Base-by-base conservation (phyloP, 2,797 vertebrate genomes). In the Crenichthys baileyi region DNA sequence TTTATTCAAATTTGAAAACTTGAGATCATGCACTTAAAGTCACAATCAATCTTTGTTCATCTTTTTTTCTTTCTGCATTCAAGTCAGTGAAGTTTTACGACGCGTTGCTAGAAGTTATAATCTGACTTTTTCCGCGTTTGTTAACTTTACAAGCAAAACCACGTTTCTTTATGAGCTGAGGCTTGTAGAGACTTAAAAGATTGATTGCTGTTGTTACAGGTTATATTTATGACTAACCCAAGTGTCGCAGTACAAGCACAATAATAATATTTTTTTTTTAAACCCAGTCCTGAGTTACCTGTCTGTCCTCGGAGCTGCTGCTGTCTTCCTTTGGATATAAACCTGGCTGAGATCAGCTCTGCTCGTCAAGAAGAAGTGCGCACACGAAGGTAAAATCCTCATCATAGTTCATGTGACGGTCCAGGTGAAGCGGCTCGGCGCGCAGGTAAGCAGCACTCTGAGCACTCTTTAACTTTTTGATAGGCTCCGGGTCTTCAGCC, bases 301-400 rank as follows among this genome's bases (percentile, higher is more conserved):
- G 68, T 55, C 8, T 18, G 39, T 77, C 65, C 60, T 67, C 11
- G 16, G 18, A 70, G 72, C 76, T 44, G 75, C 55, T 15, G 24
- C 67, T 50, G n/a, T 18, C 36, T 68, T 12, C 24, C 50, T 26
- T 26, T 53, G 20, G 41, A 5, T 61, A 72, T 29, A 61, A 78
- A 31, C 41, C 31, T n/a, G 31, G 8, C 24, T 76, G 63, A 68
- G 50, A 50, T 72, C 68, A 36, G 55, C 26, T 72, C 60, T 74
- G 51, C n/a, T 60, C 26, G 41, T 83, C 39, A 83, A 83, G 51
- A 82, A 53, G 61, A 65, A 65, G 72, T 72, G 72, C 76, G 75
- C 67, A 29, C 55, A 83, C 77, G 79, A 79, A 79, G 83, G 86
- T 85, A 90, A 79, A 72, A 92, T 95, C 93, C 94, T 92, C 89